phyloP scores from a whole-genome alignment of 1,140 invertebrate species.

The Kradibia gibbosae region DNA sequence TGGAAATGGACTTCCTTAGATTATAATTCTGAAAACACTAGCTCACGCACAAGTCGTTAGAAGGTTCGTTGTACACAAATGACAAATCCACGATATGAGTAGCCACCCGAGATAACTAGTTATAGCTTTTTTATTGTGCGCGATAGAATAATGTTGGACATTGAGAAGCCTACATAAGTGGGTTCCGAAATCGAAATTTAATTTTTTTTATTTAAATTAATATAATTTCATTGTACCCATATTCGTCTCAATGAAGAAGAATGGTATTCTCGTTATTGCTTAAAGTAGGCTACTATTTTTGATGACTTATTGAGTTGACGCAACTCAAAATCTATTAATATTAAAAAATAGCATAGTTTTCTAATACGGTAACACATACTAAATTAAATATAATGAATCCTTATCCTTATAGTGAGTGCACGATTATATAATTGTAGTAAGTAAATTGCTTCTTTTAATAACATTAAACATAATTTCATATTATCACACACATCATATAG shows the following conservation, averaged over 20 bases:
- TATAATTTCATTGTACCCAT: background rate
- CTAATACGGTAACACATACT: background rate
- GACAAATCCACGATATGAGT: no score
- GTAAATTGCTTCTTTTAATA: background rate
- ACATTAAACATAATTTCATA: background rate
- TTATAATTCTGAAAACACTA: no score
- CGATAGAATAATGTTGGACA: background rate
- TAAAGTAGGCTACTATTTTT: background rate
- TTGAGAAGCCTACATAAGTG: background rate
- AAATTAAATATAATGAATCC: background rate
- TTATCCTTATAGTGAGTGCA: background rate
- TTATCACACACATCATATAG: no score
- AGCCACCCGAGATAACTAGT: background rate
- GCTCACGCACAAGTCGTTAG: no score
- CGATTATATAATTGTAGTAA: background rate
- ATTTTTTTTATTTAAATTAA: background rate
- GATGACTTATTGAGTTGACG: background rate
- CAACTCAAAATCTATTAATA: background rate
- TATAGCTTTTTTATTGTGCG: background rate
- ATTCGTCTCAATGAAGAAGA: background rate
- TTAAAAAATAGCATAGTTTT: background rate
- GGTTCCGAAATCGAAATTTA: background rate
- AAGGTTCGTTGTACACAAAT: background rate
- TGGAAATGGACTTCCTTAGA: no score
- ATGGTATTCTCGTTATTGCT: slow-evolving; percentile 3